Evolutionary conservation across 2,113 vertebrate genomes (phyloP), one percentile per base, ranked within the genome.

Genomic region (Ibidorhyncha struthersii): DNA sequence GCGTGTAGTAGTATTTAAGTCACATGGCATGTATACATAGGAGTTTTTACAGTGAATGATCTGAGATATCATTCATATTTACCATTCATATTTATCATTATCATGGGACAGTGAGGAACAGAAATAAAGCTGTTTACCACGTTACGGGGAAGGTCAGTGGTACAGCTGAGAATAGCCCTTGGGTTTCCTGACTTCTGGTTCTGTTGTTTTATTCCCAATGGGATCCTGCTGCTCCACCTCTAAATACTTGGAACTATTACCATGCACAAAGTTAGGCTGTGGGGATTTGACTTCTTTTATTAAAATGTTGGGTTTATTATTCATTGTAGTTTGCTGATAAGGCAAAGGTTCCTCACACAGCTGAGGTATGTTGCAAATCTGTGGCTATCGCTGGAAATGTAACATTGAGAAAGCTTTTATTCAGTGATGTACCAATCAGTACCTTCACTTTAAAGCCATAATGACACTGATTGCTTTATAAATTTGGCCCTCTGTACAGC

Each of bases 401-500:
- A 72, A 79, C 2, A 3, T 23, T 21, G 8, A 56, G 77, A 63
- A 56, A 8, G 5, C 10, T 70, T 92, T 90, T 50, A 40, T 50
- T 71, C 49, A 62, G 25, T 41, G 17, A 23, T 32, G 8, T 45
- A 40, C 14, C 14, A 50, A 36, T 43, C 22, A 9, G 11, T 63
- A 72, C 10, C 14, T 67, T 61, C 30, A 73, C 23, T 93, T 63
- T 82, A 71, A 86, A 82, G 34, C 11, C 55, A 21, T 19, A 70
- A 80, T 36, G 34, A 86, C n/a, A 20, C 10, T n/a, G n/a, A 23
- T 76, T 53, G 27, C 45, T 90, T 56, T 86, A 32, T 90, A 25
- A 52, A 52, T 74, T 43, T 65, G 3, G 5, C 16, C 23, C 4
- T 77, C 14, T 0, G 0, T 70, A 27, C 3, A 14, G 29, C 14